A percentile compares a stretch with the other conserved stretches of the same genome.
Conservation (phyloP, 2,113 vertebrate species). For the Chaetura pelagica region DNA sequence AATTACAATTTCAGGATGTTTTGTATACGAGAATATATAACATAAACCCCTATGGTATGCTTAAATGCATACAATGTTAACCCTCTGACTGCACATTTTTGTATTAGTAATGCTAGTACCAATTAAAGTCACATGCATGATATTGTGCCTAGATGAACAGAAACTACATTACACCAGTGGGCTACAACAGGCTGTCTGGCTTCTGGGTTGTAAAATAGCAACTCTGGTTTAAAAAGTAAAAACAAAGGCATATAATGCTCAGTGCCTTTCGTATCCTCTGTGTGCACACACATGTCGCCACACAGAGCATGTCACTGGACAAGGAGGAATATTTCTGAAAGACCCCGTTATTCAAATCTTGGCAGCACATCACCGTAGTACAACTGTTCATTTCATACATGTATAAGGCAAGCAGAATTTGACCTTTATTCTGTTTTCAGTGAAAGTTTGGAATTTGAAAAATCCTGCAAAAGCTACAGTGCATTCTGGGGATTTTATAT, state of each 20-base stretch:
- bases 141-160: not conserved
- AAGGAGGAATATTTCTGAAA: constrained; percentile 19
- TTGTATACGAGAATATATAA: not conserved
- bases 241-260: not conserved
- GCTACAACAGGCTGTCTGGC: not conserved
- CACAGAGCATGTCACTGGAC: not conserved
- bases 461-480: not conserved
- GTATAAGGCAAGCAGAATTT: constrained; percentile 30
- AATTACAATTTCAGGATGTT: not conserved
- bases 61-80: not conserved
- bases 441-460: constrained; percentile 22
- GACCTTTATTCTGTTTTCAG: constrained; percentile 14
- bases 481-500: not conserved
- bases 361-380: not conserved
- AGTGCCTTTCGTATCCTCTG: not conserved
- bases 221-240: not conserved
- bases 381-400: constrained; percentile 40
- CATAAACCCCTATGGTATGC: not conserved
- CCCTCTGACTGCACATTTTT: not conserved
- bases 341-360: not conserved
- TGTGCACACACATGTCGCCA: constrained; percentile 4
- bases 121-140: not conserved
- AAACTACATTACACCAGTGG: not conserved
- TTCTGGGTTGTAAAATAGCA: not conserved
- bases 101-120: not conserved